Base-by-base conservation (phyloP, 2,888 invertebrate species). In the Pseudococcus jackbeardsleyi region DNA sequence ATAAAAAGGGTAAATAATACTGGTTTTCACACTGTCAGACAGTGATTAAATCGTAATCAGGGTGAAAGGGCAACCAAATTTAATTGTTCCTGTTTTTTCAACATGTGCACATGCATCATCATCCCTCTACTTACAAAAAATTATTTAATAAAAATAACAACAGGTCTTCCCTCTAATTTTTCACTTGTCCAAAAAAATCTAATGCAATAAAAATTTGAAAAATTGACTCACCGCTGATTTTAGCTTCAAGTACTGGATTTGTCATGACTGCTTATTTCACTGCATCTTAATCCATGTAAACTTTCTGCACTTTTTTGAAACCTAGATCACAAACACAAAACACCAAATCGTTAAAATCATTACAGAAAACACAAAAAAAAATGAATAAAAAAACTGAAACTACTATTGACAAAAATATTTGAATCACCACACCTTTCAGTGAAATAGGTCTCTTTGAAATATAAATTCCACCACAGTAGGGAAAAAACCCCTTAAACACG, bases 401-500 rank as follows among this genome's bases (percentile, higher is more conserved):
- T 33, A 26, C 72, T 33, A 72, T 72, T 26, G 22, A 54, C 17
- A 64, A 59, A 64, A 64, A 22, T 64, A 19, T 19, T 22, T 11
- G 22, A 64, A 64, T 64, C 6, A 59, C 59, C 9, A 11, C 64
- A 64, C 64, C 64, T 64, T 7, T 22, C 9, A 64, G n/a, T 0
- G 11, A 3, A n/a, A 64, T 22, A 64, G 22, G 33, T 33, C 72
- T 17, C 6, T 33, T 42, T 46, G 12, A 82, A 82, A 64, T 22
- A 22, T 5, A 82, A 82, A 82, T 82, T 33, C 79, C 19, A 46
- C 79, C 9, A 46, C 46, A 33, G 39, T 77, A 8, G 46, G 33
- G 79, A 46, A 82, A 46, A 79, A 82, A 46, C 79, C 72, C 72
- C 72, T 72, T 72, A 19, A 72, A 72, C 72, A 72, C 72, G 72